These are phyloP conservation scores for Herpetotheres cachinnans DNA, from an alignment of 2,113 vertebrate genomes.

Conservation along the genomic window DNA sequence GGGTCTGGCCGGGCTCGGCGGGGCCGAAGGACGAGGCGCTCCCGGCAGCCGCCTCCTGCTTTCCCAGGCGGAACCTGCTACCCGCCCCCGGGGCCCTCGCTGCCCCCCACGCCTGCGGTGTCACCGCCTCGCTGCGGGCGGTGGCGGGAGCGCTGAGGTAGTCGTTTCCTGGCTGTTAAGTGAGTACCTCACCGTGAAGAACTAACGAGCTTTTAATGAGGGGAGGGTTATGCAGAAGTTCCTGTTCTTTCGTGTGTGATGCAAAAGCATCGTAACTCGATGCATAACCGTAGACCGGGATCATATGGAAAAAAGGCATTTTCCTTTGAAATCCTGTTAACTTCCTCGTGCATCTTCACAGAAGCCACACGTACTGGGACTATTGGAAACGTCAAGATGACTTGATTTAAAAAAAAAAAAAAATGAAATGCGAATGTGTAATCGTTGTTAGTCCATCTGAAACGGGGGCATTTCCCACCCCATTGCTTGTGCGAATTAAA, in stretches of 20 bases:
- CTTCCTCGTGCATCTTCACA: not conserved
- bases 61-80: not conserved
- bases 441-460: not conserved
- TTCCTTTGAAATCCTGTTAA: not conserved
- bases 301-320: not conserved
- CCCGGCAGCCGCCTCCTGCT: no score
- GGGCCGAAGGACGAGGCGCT: no score
- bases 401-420: not conserved
- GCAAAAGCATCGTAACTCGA: not conserved
- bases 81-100: not conserved
- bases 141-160: not conserved
- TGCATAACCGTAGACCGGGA: rapidly evolving
- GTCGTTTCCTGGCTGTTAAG: not conserved
- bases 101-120: not conserved
- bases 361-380: not conserved
- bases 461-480: not conserved
- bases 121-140: not conserved
- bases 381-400: not conserved
- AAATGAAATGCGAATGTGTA: rapidly evolving
- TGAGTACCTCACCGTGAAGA: not conserved
- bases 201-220: not conserved
- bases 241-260: not conserved
- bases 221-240: not conserved
- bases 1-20: no score
- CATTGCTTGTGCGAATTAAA: not conserved